These are phyloP conservation scores for Acanthosepion esculentum DNA, from an alignment of 2,888 invertebrate species.

Conservation along the genomic window DNA sequence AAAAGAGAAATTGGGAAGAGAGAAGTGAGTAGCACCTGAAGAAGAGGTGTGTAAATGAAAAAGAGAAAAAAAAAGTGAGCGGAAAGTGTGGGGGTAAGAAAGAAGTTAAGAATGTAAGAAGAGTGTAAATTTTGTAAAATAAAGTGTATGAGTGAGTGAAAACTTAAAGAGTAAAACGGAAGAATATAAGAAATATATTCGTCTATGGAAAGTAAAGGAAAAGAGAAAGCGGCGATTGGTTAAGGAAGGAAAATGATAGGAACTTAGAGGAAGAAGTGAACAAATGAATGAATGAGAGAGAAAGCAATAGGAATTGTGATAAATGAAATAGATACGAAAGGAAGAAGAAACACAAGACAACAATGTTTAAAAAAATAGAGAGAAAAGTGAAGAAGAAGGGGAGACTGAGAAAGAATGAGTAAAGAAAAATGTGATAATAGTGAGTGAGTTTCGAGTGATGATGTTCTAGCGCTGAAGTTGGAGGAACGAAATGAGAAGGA, in stretches of 20 bases:
- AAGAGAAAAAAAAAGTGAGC: background rate
- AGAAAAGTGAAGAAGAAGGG: no score
- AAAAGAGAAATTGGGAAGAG: background rate
- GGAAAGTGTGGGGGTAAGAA: background rate
- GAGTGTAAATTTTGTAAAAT: background rate
- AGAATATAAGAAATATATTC: background rate
- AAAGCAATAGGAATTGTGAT: background rate
- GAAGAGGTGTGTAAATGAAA: background rate
- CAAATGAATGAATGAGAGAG: background rate
- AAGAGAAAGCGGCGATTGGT: background rate
- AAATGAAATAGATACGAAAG: background rate
- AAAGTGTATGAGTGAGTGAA: background rate
- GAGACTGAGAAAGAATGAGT: background rate
- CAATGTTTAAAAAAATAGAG: no score
- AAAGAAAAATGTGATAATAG: background rate
- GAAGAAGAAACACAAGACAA: no score
- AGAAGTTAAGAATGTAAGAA: background rate
- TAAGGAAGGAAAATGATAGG: no score
- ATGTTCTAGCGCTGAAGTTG: background rate
- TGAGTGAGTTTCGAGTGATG: background rate
- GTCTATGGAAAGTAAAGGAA: background rate
- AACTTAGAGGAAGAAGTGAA: background rate
- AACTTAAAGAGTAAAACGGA: background rate
- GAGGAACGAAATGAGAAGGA: background rate
- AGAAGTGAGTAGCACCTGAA: background rate